Evolutionary conservation across 2,113 vertebrate genomes (phyloP).

Genomic region (Struthio camelus): DNA sequence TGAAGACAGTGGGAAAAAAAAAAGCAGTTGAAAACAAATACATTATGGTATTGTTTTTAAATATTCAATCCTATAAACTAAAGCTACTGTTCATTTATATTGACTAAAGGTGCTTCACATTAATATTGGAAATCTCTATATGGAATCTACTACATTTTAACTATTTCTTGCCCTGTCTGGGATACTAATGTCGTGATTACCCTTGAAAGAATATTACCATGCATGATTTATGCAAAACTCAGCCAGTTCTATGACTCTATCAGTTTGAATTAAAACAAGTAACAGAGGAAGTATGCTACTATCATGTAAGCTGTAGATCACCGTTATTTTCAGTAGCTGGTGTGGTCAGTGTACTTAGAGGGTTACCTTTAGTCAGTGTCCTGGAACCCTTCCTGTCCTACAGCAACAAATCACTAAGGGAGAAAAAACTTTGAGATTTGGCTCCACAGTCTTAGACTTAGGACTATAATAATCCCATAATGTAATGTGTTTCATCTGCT

Average conservation of each 20-base stretch:
- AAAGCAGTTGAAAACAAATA: neutral
- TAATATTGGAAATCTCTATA: slow-evolving; percentile 59
- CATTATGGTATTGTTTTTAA: neutral
- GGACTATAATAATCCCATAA: neutral
- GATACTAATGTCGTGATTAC: slow-evolving; percentile 70
- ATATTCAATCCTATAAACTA: slow-evolving; percentile 11
- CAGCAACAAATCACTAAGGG: neutral
- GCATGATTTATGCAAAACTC: slow-evolving; percentile 64
- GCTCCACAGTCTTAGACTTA: neutral
- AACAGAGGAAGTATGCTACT: neutral
- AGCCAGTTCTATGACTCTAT: slow-evolving; percentile 24
- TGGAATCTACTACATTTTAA: slow-evolving; percentile 66
- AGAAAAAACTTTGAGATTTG: neutral
- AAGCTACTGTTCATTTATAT: slow-evolving; percentile 37
- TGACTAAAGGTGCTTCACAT: slow-evolving; percentile 45
- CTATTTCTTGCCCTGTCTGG: slow-evolving; percentile 67
- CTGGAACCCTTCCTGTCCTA: slow-evolving; percentile 4
- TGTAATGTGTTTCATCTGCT: neutral
- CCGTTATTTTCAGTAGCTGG: neutral
- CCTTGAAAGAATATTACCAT: slow-evolving; percentile 57
- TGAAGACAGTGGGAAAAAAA: neutral
- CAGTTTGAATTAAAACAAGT: slow-evolving; percentile 65
- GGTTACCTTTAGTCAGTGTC: neutral
- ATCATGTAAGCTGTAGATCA: neutral
- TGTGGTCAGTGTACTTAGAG: neutral